Percentiles rank a stretch among this genome's conserved stretches.
Evolutionary conservation across 2,113 vertebrate genomes (phyloP).

Genomic region (Ammodytes marinus): DNA sequence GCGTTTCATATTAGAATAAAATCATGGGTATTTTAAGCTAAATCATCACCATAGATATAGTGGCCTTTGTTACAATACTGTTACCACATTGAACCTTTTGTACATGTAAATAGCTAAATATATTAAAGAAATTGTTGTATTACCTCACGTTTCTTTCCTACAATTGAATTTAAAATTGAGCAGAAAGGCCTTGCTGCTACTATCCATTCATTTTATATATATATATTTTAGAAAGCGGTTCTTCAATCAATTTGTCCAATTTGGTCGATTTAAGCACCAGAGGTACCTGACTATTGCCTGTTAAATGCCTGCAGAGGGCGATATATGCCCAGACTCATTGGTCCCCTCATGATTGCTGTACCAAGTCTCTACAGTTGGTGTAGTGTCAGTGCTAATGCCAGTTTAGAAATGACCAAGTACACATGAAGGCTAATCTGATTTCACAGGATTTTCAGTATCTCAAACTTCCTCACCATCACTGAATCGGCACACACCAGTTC

Average conservation of each 20-base stretch:
- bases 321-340: background rate
- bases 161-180: background rate
- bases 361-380: background rate
- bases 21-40: background rate
- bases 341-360: background rate
- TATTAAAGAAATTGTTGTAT: constrained; percentile 11
- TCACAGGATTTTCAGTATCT: background rate
- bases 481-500: background rate
- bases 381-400: background rate
- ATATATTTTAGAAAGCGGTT: background rate
- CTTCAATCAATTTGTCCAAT: background rate
- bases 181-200: background rate
- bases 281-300: background rate
- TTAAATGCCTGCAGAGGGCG: constrained; percentile 47
- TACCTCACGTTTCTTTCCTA: background rate
- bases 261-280: background rate
- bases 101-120: constrained; percentile 23
- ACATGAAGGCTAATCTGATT: background rate
- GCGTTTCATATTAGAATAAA: background rate
- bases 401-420: background rate
- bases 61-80: constrained; percentile 5
- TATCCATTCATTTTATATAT: background rate
- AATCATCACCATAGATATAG: background rate
- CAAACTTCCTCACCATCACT: background rate
- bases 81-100: constrained; percentile 14